These are phyloP conservation scores for Tenthredo livida DNA, from an alignment of 2,888 invertebrate species.

Conservation along the genomic window DNA sequence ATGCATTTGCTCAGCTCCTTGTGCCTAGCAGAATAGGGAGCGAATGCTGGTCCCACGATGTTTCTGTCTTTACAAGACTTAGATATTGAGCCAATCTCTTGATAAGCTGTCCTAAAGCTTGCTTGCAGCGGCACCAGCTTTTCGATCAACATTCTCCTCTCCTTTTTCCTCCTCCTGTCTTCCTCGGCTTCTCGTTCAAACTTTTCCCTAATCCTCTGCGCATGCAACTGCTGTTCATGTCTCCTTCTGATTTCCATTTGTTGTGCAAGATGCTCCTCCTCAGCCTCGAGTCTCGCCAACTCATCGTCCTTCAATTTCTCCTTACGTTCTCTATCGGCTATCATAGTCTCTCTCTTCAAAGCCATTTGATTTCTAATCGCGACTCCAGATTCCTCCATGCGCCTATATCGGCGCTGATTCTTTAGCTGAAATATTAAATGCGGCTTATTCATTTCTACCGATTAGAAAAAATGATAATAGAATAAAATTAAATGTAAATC, in stretches of 20 bases:
- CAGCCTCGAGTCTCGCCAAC: constrained; percentile 80
- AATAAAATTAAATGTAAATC: not conserved
- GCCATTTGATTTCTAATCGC: constrained; percentile 73
- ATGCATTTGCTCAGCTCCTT: constrained; percentile 74
- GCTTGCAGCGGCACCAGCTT: constrained; percentile 71
- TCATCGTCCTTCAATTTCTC: constrained; percentile 75
- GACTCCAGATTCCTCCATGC: constrained; percentile 73
- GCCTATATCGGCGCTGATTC: constrained; percentile 72
- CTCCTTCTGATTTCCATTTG: constrained; percentile 79
- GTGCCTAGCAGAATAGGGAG: constrained; percentile 64
- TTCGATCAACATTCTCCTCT: constrained; percentile 78
- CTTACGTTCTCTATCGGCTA: constrained; percentile 66
- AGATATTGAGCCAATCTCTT: constrained; percentile 64
- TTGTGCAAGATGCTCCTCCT: constrained; percentile 79
- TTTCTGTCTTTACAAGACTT: constrained; percentile 68
- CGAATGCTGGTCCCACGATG: constrained; percentile 63
- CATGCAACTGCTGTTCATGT: constrained; percentile 72
- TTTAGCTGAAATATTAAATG: constrained; percentile 65
- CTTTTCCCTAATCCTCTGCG: constrained; percentile 65
- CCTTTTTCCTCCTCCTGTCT: constrained; percentile 76
- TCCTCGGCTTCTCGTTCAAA: constrained; percentile 68
- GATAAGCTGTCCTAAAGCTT: constrained; percentile 64
- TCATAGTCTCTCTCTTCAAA: constrained; percentile 64
- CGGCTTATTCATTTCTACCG: not conserved
- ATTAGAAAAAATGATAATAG: constrained; percentile 8